Evolutionary conservation across 2,797 vertebrate genomes (phyloP).

Genomic region (Hyperoplus immaculatus): DNA sequence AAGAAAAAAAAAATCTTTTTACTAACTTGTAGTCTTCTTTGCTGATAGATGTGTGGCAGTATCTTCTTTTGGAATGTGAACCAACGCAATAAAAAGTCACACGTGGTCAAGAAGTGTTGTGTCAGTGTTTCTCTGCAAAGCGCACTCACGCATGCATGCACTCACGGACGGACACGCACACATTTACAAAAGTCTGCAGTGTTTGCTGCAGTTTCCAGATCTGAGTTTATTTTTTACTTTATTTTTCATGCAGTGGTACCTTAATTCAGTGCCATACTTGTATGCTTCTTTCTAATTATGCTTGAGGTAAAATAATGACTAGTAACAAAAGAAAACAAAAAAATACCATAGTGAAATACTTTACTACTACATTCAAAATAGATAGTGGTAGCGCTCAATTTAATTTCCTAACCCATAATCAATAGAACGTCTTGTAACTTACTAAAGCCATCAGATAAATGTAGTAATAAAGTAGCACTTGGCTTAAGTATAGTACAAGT

Average conservation of each 20-base stretch:
- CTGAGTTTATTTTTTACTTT: not conserved
- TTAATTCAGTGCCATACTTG: not conserved
- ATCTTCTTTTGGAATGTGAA: slow-evolving; percentile 82
- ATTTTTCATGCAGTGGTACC: not conserved
- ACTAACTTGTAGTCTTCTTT: slow-evolving; percentile 86
- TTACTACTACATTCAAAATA: too few species aligned
- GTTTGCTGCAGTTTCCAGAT: not conserved
- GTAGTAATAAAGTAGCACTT: not conserved
- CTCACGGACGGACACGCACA: not conserved
- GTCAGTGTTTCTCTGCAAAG: slow-evolving; percentile 63
- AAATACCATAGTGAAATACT: not conserved
- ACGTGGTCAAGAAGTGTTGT: slow-evolving; percentile 76
- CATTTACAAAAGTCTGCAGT: not conserved
- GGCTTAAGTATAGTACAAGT: not conserved
- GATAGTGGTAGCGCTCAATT: too few species aligned
- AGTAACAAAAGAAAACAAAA: too few species aligned
- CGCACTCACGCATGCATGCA: not conserved
- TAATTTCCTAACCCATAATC: too few species aligned
- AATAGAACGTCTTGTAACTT: too few species aligned
- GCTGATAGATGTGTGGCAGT: slow-evolving; percentile 83
- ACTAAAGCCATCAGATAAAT: not conserved
- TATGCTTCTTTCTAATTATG: not conserved
- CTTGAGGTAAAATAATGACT: too few species aligned
- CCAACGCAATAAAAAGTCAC: slow-evolving; percentile 83
- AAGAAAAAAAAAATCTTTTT: slow-evolving; percentile 72